Percentiles rank a stretch among this genome's conserved stretches.
Evolutionary conservation across 2,113 vertebrate species (phyloP).

Genomic region (Macquaria australasica): DNA sequence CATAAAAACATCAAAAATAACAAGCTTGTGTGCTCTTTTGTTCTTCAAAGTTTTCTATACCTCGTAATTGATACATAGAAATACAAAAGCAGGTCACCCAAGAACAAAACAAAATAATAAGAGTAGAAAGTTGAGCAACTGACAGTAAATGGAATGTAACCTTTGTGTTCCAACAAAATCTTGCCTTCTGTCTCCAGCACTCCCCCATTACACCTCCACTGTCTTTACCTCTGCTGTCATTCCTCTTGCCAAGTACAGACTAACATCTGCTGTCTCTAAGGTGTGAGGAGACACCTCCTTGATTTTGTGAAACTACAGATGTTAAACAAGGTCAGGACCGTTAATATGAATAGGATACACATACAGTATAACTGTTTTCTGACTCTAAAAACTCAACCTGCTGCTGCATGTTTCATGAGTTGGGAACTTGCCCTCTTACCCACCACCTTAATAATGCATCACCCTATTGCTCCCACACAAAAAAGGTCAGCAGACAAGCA

Average conservation of each 20-base stretch:
- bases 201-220: slow-evolving; percentile 10
- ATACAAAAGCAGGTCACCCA: slow-evolving; percentile 72
- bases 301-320: slow-evolving; percentile 53
- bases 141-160: slow-evolving; percentile 82
- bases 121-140: slow-evolving; percentile 69
- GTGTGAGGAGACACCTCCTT: slow-evolving; percentile 11
- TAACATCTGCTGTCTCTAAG: slow-evolving; percentile 25
- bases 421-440: slow-evolving; percentile 48
- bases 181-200: slow-evolving; percentile 33
- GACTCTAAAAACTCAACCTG: slow-evolving; percentile 51
- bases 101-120: slow-evolving; percentile 40
- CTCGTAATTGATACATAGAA: slow-evolving; percentile 72
- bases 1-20: slow-evolving; percentile 71
- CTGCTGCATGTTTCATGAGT: slow-evolving; percentile 46
- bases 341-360: slow-evolving; percentile 44
- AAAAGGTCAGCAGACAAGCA: slow-evolving; percentile 48
- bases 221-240: slow-evolving; percentile 28
- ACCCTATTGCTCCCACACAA: slow-evolving; percentile 37
- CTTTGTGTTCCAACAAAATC: slow-evolving; percentile 55
- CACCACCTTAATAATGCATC: slow-evolving; percentile 53
- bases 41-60: slow-evolving; percentile 70
- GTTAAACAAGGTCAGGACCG: slow-evolving; percentile 44
- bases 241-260: slow-evolving; percentile 22
- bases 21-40: slow-evolving; percentile 73
- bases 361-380: slow-evolving; percentile 33